Base-by-base conservation (phyloP, 2,113 vertebrate genomes). In the Sphyrna mokarran region DNA sequence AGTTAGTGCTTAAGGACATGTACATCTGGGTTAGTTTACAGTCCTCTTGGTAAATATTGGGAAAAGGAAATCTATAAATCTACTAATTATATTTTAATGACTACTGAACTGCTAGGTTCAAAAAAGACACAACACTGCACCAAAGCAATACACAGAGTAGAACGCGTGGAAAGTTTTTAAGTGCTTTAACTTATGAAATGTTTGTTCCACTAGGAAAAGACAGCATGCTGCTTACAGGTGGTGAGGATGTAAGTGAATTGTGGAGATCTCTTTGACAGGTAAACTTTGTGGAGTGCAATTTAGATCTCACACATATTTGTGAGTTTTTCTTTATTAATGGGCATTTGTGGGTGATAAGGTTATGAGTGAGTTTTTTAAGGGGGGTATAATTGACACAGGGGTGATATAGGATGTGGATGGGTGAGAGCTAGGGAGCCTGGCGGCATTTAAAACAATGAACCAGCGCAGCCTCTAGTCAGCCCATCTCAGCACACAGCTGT, bases 1-100 rank as follows among this genome's bases (percentile, higher is more conserved):
- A 3, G 91, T 94, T 13, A 2, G 18, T 69, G 48, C 66, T 69
- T 11, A 69, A 94, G n/a, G 20, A 94, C 63, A 22, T 20, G 20
- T 94, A 70, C 91, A 94, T 69, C 91, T 94, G 91, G 63, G 43
- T 40, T 43, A 94, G 91, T 69, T 94, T 68, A 69, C 16, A 94
- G 66, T 2, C 91, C 66, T 43, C 37, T 43, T 26, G 91, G n/a
- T 94, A 69, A 89, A 94, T 37, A 69, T 69, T 69, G 43, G n/a
- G 7, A 43, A 94, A 94, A 40, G 66, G 16, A 94, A 69, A 43
- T 93, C 33, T 37, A 70, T 94, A 68, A 94, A 94, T 43, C 58
- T 69, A 29, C 20, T 94, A 69, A 69, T 68, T 20, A 94, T 94
- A 48, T 70, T 94, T 94, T 69, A 93, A 94, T 16, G 43, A n/a